Conservation (phyloP, 2,888 invertebrate genomes). For the Opisthograptis luteolata region DNA sequence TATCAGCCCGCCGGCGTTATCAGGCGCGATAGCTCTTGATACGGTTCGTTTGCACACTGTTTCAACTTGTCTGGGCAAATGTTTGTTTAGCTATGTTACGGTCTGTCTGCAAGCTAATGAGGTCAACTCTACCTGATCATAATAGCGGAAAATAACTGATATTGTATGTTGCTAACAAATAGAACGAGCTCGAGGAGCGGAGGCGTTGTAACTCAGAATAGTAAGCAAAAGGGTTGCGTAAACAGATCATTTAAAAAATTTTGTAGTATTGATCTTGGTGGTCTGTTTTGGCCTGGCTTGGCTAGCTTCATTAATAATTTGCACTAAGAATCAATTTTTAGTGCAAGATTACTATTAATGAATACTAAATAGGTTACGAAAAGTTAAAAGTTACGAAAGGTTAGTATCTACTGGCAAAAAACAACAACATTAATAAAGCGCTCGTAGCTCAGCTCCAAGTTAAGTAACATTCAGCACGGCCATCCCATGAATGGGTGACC, state of each 20-base stretch:
- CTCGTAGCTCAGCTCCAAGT: no score
- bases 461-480: no score
- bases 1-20: constrained; percentile 50
- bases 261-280: background rate
- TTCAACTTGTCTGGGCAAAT: constrained; percentile 70
- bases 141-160: constrained; percentile 44
- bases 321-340: no score
- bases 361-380: no score
- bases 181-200: constrained; percentile 2
- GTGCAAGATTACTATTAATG: no score
- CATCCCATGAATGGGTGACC: no score
- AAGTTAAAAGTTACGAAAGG: no score
- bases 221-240: constrained; percentile 1
- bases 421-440: no score
- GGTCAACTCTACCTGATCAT: constrained; percentile 52
- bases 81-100: constrained; percentile 62
- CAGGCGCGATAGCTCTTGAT: constrained; percentile 62
- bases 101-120: constrained; percentile 59
- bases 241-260: background rate
- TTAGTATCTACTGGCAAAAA: no score
- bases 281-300: background rate
- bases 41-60: constrained; percentile 65
- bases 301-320: no score
- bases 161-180: constrained; percentile 20
- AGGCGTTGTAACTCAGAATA: constrained; percentile 6